Conservation (phyloP, 2,113 vertebrate species). For the Cranoglanis bouderius region DNA sequence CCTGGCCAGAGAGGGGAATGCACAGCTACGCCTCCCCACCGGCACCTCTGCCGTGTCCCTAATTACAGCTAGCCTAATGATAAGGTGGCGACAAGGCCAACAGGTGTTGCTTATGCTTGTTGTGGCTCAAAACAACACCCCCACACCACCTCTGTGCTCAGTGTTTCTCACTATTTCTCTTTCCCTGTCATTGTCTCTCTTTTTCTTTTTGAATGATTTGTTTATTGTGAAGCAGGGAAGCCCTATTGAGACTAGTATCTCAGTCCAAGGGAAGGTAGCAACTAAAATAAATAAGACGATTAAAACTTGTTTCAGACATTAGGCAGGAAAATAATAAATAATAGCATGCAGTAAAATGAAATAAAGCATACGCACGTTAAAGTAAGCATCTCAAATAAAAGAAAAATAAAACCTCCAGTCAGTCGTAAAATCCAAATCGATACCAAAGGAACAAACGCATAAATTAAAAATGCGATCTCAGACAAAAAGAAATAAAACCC, state of each 20-base stretch:
- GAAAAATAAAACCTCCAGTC: neutral
- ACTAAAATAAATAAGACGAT: neutral
- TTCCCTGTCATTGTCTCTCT: conserved; percentile 9
- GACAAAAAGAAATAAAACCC: neutral
- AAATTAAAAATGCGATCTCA: neutral
- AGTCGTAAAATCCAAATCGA: conserved; percentile 21
- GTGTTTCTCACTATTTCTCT: neutral
- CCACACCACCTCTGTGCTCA: conserved; percentile 59
- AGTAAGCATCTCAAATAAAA: neutral
- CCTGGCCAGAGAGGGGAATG: conserved; percentile 62
- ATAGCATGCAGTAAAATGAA: conserved; percentile 7
- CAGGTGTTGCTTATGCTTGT: conserved; percentile 68
- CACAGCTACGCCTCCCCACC: conserved; percentile 54
- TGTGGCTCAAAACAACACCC: conserved; percentile 42
- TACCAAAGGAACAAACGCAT: neutral
- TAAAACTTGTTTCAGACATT: conserved; percentile 10
- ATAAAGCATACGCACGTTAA: neutral
- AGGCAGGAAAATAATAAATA: conserved; percentile 7
- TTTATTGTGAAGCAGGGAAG: neutral
- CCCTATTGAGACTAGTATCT: neutral
- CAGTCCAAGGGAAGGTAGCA: neutral
- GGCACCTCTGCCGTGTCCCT: conserved; percentile 59
- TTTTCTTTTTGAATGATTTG: neutral
- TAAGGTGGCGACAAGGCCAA: conserved; percentile 66
- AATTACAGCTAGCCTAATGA: conserved; percentile 71